phyloP scores from a whole-genome alignment of 2,888 invertebrate genomes.

The Octonoba sinensis region DNA sequence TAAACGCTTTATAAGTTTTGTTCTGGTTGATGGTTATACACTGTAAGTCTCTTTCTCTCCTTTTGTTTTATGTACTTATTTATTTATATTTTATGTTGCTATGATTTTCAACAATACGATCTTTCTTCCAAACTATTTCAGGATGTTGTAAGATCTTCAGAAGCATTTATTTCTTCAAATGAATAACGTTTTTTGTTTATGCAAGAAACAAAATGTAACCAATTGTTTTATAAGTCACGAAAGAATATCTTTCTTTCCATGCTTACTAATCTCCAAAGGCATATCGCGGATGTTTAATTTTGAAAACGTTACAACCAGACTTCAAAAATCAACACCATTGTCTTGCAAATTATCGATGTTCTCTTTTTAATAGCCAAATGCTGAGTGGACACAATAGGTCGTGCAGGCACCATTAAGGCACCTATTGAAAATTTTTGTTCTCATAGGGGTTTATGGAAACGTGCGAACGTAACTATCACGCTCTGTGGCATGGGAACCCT shows the following conservation, averaged over 20 bases:
- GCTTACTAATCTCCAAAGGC: conserved; percentile 8
- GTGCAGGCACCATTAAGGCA: conserved; percentile 51
- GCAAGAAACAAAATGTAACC: conserved; percentile 1
- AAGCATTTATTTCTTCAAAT: too few relatives aligned
- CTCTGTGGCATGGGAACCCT: conserved; percentile 3
- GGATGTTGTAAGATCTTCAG: not conserved
- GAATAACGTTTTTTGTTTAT: not conserved
- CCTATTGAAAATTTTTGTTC: conserved; percentile 40
- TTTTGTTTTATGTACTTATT: too few relatives aligned
- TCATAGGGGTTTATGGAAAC: conserved; percentile 34
- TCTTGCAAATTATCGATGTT: conserved; percentile 57
- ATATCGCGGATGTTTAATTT: conserved; percentile 53
- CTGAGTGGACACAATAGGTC: conserved; percentile 35
- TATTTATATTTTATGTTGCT: too few relatives aligned
- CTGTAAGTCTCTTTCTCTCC: too few relatives aligned
- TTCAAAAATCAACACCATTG: conserved; percentile 63
- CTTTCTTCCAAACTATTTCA: not conserved
- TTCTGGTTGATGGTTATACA: too few relatives aligned
- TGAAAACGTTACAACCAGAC: conserved; percentile 29
- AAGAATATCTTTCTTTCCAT: conserved; percentile 18
- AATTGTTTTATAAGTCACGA: conserved; percentile 30
- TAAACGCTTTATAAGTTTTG: too few relatives aligned
- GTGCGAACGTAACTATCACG: conserved; percentile 33
- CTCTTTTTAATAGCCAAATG: conserved; percentile 51
- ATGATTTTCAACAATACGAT: too few relatives aligned